Percentiles rank a stretch among this genome's conserved stretches.
These are phyloP conservation scores for Dasypus novemcinctus DNA, from an alignment of 2,113 vertebrate species.

Conservation along the genomic window DNA sequence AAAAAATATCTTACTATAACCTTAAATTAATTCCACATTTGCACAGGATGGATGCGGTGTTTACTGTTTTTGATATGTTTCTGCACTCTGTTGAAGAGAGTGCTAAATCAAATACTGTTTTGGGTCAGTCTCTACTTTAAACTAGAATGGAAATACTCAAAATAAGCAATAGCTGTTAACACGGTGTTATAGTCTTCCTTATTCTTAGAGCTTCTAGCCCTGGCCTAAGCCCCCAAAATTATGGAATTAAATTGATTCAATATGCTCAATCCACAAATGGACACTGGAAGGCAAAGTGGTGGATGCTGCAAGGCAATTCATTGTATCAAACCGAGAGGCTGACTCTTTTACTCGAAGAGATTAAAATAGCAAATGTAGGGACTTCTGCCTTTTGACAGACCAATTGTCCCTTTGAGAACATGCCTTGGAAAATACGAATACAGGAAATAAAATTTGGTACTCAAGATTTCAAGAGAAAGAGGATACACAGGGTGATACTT, in stretches of 20 bases:
- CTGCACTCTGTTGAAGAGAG: not conserved
- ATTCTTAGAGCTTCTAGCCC: not conserved
- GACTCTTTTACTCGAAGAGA: not conserved
- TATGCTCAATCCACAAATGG: not conserved
- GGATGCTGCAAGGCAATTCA: not conserved
- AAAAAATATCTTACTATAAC: not conserved
- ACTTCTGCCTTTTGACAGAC: not conserved
- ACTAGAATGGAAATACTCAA: not conserved
- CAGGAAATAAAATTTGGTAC: not conserved
- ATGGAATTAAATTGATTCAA: not conserved
- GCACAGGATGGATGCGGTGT: not conserved
- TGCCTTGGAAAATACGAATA: not conserved
- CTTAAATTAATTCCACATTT: not conserved
- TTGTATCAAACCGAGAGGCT: not conserved
- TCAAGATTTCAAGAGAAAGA: not conserved
- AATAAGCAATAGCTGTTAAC: not conserved
- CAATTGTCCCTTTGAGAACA: not conserved
- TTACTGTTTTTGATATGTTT: not conserved
- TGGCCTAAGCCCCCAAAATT: not conserved
- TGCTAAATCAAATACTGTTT: not conserved
- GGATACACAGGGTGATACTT: fast-evolving
- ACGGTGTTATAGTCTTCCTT: too few species aligned
- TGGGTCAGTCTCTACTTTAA: not conserved
- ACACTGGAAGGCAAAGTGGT: not conserved
- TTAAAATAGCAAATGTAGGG: not conserved